These are phyloP conservation scores for Manis crassicaudata DNA, from an alignment of 2,797 vertebrate species.

Conservation along the genomic window DNA sequence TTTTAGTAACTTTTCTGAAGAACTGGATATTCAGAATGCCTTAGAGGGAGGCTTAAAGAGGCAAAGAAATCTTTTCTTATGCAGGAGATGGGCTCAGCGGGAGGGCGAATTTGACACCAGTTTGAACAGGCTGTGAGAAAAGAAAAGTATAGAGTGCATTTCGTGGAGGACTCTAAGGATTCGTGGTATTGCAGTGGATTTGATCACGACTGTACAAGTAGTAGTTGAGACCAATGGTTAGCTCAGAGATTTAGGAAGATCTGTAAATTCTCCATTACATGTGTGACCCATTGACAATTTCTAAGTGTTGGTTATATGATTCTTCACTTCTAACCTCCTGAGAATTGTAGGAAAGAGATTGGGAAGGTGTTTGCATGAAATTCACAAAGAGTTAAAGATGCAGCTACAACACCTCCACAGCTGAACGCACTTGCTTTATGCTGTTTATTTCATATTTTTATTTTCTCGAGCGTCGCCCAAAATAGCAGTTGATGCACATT, in stretches of 20 bases:
- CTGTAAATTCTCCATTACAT: not conserved
- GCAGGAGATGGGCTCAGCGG: not conserved
- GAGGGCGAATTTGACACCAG: not conserved
- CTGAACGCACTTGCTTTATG: not conserved
- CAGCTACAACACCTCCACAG: not conserved
- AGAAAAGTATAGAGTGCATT: not conserved
- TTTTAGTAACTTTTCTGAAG: slow-evolving; percentile 27
- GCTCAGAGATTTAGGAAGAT: not conserved
- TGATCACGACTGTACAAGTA: not conserved
- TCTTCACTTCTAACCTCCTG: slow-evolving; percentile 18
- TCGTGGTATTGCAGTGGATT: slow-evolving; percentile 3
- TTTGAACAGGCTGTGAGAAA: not conserved
- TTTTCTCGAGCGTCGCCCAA: slow-evolving; percentile 60
- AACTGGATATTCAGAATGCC: not conserved
- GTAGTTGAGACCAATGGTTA: not conserved
- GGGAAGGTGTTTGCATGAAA: not conserved
- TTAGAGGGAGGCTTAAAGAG: not conserved
- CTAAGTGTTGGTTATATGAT: not conserved
- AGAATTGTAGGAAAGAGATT: not conserved
- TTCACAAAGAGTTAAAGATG: not conserved
- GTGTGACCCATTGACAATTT: not conserved
- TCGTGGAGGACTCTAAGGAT: rapidly evolving
- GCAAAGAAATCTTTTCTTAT: not conserved
- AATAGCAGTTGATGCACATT: slow-evolving; percentile 64
- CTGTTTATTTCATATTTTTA: slow-evolving; percentile 57